These are phyloP conservation scores for Anoncus sp. DNA, from an alignment of 2,888 invertebrate species.

Conservation along the genomic window DNA sequence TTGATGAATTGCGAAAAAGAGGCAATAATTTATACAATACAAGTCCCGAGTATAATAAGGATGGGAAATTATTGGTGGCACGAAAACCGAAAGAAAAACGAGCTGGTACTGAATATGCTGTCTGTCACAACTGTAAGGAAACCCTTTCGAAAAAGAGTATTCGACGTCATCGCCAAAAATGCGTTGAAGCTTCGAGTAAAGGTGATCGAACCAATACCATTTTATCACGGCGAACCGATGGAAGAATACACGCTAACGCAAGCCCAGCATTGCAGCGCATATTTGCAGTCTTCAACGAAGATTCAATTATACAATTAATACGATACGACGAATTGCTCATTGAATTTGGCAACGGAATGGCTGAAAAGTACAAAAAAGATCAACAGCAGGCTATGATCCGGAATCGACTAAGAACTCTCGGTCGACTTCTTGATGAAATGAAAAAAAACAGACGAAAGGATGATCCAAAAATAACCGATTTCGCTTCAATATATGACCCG, in stretches of 20 bases:
- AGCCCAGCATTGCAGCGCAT: neutral
- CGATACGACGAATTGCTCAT: constrained; percentile 11
- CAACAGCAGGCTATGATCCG: constrained; percentile 1
- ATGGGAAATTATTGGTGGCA: neutral
- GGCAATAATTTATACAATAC: constrained; percentile 11
- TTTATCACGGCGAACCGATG: neutral
- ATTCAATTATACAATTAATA: neutral
- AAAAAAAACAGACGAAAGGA: neutral
- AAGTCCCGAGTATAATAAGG: constrained; percentile 1
- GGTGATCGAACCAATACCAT: neutral
- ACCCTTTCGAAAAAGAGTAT: neutral
- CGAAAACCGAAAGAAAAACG: constrained; percentile 1
- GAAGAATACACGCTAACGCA: constrained; percentile 15
- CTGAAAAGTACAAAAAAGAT: constrained; percentile 5
- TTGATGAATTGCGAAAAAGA: neutral
- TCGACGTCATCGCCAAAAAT: constrained; percentile 6
- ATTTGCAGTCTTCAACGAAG: neutral
- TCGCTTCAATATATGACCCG: constrained; percentile 6
- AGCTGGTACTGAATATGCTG: neutral
- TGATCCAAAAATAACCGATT: constrained; percentile 4
- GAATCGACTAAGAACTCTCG: neutral
- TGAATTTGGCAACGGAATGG: constrained; percentile 7
- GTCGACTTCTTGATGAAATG: neutral
- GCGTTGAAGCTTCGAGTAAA: constrained; percentile 4
- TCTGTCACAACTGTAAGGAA: constrained; percentile 8